Evolutionary conservation across 2,113 vertebrate genomes (phyloP).

Genomic region (Ciconia boyciana): DNA sequence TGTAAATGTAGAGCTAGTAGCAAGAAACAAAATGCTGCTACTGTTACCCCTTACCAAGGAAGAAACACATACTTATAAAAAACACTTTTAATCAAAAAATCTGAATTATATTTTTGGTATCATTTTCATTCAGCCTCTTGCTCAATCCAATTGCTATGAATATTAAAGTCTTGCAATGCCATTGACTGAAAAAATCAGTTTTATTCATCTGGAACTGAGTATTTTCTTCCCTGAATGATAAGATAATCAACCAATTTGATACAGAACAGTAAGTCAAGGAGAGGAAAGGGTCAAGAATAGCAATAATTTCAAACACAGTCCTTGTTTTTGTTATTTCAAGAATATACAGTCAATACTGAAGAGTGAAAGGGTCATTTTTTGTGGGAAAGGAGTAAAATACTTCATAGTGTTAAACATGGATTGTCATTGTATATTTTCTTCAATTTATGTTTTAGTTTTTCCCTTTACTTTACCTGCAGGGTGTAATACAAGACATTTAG

Average conservation of each 20-base stretch:
- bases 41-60: not conserved
- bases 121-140: not conserved
- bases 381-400: not conserved
- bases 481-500: not conserved
- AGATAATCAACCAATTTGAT: not conserved
- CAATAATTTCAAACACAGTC: not conserved
- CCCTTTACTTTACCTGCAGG: not conserved
- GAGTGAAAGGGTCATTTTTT: not conserved
- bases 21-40: not conserved
- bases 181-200: not conserved
- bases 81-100: not conserved
- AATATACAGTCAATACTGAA: not conserved
- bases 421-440: not conserved
- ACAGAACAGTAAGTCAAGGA: not conserved
- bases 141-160: not conserved
- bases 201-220: not conserved
- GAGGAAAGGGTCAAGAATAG: not conserved
- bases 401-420: not conserved
- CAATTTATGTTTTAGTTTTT: not conserved
- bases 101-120: not conserved
- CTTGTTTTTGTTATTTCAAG: not conserved
- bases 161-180: not conserved
- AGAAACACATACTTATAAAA: not conserved
- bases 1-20: not conserved
- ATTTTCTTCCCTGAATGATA: not conserved